phyloP scores from a whole-genome alignment of 2,888 invertebrate genomes.

The Boloria selene region DNA sequence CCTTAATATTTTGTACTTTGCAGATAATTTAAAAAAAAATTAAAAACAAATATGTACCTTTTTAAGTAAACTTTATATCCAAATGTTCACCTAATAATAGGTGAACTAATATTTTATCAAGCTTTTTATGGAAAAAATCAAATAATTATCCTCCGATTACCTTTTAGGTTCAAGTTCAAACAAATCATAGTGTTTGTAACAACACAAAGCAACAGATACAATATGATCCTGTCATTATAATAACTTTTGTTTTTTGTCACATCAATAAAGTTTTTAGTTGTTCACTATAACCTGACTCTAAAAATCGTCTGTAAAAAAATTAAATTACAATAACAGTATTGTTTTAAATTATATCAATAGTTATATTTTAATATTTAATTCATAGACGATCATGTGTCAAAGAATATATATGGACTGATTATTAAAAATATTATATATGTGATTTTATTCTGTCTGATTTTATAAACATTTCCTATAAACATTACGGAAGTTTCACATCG shows the following conservation, averaged over 20 bases:
- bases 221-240: too few species aligned
- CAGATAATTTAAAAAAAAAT: too few species aligned
- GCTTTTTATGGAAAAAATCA: slow-evolving; percentile 2
- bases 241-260: too few species aligned
- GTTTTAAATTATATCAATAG: too few species aligned
- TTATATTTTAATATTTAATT: background rate
- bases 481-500: slow-evolving; percentile 46
- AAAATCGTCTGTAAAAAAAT: too few species aligned
- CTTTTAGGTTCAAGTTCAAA: slow-evolving; percentile 39
- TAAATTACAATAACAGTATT: too few species aligned
- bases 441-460: background rate
- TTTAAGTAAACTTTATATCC: too few species aligned
- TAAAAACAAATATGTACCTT: background rate
- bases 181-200: slow-evolving; percentile 31
- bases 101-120: too few species aligned
- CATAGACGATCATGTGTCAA: background rate
- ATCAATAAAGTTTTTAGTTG: too few species aligned
- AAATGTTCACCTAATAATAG: background rate
- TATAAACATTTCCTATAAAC: slow-evolving; percentile 29
- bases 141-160: slow-evolving; percentile 34
- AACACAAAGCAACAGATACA: too few species aligned
- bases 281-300: too few species aligned
- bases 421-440: background rate
- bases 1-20: too few species aligned
- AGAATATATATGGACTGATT: background rate